Percentiles rank a stretch among this genome's conserved stretches.
Conservation (phyloP, 2,113 vertebrate species). For the Ginglymostoma cirratum region DNA sequence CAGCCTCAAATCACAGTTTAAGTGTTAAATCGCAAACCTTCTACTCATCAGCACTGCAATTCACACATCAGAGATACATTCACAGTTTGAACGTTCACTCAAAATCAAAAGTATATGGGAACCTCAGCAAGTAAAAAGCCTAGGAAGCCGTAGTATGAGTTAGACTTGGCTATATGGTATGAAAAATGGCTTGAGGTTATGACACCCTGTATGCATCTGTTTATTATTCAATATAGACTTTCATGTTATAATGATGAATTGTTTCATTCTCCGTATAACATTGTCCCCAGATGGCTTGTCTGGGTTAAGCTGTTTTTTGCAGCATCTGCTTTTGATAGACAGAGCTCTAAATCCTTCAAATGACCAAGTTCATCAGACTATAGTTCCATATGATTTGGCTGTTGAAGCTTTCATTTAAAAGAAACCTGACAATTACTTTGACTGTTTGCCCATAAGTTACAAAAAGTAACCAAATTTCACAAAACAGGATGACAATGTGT, state of each 20-base stretch:
- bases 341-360: constrained; percentile 6
- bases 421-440: neutral
- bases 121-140: neutral
- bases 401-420: neutral
- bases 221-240: constrained; percentile 83
- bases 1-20: neutral
- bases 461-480: neutral
- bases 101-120: neutral
- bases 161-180: neutral
- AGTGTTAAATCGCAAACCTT: neutral
- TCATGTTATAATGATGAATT: constrained; percentile 73
- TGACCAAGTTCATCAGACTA: neutral
- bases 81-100: constrained; percentile 8
- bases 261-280: constrained; percentile 64
- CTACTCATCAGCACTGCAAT: neutral
- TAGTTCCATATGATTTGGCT: neutral
- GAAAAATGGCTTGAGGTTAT: constrained; percentile 66
- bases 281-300: constrained; percentile 66
- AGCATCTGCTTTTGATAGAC: constrained; percentile 76
- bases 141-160: neutral
- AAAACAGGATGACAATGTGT: neutral
- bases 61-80: neutral
- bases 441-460: neutral
- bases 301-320: constrained; percentile 60
- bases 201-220: constrained; percentile 79